phyloP scores from a whole-genome alignment of 1,140 invertebrate genomes.

The Papilio polytes region DNA sequence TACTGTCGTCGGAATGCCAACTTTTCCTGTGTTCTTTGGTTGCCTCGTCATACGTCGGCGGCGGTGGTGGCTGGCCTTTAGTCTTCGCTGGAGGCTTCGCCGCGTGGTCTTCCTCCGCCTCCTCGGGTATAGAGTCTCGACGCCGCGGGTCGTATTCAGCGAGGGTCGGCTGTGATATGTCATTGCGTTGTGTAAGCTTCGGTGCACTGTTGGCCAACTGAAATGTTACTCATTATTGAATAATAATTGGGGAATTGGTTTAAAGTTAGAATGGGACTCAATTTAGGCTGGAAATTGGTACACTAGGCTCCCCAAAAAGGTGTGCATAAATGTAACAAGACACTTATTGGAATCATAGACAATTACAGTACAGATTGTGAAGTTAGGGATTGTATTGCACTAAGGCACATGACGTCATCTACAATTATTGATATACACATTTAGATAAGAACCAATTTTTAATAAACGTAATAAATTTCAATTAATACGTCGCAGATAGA shows the following conservation, averaged over 20 bases:
- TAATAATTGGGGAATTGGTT: background rate
- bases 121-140: slow-evolving; percentile 82
- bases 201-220: slow-evolving; percentile 86
- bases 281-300: background rate
- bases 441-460: slow-evolving; percentile 36
- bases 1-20: slow-evolving; percentile 83
- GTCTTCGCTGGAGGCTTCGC: slow-evolving; percentile 67
- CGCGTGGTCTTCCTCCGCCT: slow-evolving; percentile 77
- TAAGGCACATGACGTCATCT: background rate
- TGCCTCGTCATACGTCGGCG: slow-evolving; percentile 72
- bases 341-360: background rate
- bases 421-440: slow-evolving; percentile 22
- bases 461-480: slow-evolving; percentile 49
- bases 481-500: slow-evolving; percentile 56
- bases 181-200: slow-evolving; percentile 84
- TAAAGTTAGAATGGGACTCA: too few species aligned
- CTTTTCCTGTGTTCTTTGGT: slow-evolving; percentile 77
- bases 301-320: background rate
- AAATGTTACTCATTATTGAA: slow-evolving; percentile 43
- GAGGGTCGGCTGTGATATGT: slow-evolving; percentile 85
- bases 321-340: background rate
- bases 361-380: background rate
- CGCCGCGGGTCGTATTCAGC: slow-evolving; percentile 78
- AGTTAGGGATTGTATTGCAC: background rate
- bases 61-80: slow-evolving; percentile 68